Evolutionary conservation across 2,113 vertebrate species (phyloP).

Genomic region (Cathartes aura): DNA sequence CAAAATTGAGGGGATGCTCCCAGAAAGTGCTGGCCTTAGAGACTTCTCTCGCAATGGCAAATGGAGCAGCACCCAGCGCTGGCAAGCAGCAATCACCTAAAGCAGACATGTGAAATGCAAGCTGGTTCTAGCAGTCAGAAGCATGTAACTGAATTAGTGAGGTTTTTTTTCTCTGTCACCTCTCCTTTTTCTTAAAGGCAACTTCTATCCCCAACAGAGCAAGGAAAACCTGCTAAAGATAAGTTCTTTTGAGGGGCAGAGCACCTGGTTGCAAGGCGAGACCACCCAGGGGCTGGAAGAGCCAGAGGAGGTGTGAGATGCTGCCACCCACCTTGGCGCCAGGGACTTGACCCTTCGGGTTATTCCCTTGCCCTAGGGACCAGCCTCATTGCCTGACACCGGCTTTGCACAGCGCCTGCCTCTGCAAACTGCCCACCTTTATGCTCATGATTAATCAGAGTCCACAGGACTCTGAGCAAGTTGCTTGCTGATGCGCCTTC

Average conservation of each 20-base stretch:
- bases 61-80: background rate
- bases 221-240: background rate
- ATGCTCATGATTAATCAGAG: background rate
- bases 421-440: background rate
- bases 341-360: too few relatives aligned
- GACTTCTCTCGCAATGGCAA: background rate
- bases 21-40: background rate
- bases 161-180: background rate
- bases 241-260: background rate
- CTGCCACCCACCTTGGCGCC: accelerated
- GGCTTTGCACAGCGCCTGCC: background rate
- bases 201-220: background rate
- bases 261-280: background rate
- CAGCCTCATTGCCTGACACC: accelerated
- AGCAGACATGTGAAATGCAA: background rate
- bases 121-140: background rate
- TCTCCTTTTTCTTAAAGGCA: background rate
- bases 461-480: background rate
- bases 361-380: accelerated
- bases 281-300: background rate
- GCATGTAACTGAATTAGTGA: background rate
- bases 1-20: background rate
- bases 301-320: background rate
- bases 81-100: background rate
- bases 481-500: background rate